Base-by-base conservation (phyloP, 2,888 invertebrate genomes). In the Papilio demoleus region DNA sequence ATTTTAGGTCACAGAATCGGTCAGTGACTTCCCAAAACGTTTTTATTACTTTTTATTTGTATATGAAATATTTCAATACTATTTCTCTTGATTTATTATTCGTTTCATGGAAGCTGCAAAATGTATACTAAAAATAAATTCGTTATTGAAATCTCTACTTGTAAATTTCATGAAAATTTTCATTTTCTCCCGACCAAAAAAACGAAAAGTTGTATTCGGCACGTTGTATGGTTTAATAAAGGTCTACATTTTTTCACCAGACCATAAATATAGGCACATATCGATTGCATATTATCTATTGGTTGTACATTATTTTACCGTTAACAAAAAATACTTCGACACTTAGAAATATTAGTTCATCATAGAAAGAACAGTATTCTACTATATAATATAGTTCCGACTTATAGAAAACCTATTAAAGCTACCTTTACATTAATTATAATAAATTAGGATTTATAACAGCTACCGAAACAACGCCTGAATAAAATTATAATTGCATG, bases 191-290 rank as follows among this genome's bases (percentile, higher is more conserved):
- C 58, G 53, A 64, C 70, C 59, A 70, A 74, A 73, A 74, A 74
- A 70, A 70, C 65, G 71, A 70, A 71, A 60, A 71, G 72, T 68
- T 72, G 68, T 67, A 72, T 76, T 22, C 79, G 78, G 79, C 78
- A 79, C 79, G 80, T 77, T 81, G 79, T 80, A 80, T 78, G 79
- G 81, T 82, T 86, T 87, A 82, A 85, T 82, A 85, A 85, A 77
- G 78, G 76, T 61, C 76, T 74, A 47, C 80, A 76, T 81, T 81
- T 84, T 84, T 83, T 80, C 79, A 76, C 79, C 74, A 72, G 79
- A 79, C 80, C 80, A 81, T 81, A 81, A 86, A 86, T 83, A 85
- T 81, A 81, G 79, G 82, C 82, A 83, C 80, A 78, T 73, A 78
- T 77, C 82, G 83, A 80, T 80, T 80, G 78, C 81, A 79, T 79